Percentiles rank a stretch among this genome's conserved stretches.
phyloP scores from a whole-genome alignment of 2,113 vertebrate genomes.

The Chrysemys picta region DNA sequence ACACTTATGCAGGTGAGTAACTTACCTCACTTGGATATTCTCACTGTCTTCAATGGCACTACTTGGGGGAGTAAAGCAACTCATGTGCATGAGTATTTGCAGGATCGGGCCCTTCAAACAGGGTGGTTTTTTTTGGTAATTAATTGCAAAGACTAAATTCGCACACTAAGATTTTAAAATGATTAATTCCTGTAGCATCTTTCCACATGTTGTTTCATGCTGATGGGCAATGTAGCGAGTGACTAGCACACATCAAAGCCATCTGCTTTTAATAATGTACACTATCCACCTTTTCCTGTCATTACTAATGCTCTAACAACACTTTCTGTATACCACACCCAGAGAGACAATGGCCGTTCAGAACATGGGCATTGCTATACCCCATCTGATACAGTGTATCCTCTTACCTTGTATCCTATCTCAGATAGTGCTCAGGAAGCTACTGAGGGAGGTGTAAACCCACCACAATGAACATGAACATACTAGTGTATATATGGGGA shows the following conservation, averaged over 20 bases:
- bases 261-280: neutral
- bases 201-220: rapidly evolving
- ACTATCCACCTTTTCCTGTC: neutral
- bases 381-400: too few species aligned
- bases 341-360: neutral
- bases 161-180: neutral
- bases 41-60: neutral
- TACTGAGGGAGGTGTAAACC: neutral
- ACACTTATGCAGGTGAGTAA: rapidly evolving
- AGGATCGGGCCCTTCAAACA: neutral
- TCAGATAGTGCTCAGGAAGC: neutral
- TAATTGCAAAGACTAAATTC: neutral
- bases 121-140: neutral
- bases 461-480: neutral
- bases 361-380: neutral
- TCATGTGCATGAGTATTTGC: neutral
- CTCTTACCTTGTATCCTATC: rapidly evolving
- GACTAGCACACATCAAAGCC: neutral
- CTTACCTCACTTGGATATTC: neutral
- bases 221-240: neutral
- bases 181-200: rapidly evolving
- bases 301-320: neutral
- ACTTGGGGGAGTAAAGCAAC: neutral
- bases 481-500: too few species aligned
- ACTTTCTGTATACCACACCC: rapidly evolving